Base-by-base conservation (phyloP, 1,140 invertebrate species). In the Monochamus saltuarius region DNA sequence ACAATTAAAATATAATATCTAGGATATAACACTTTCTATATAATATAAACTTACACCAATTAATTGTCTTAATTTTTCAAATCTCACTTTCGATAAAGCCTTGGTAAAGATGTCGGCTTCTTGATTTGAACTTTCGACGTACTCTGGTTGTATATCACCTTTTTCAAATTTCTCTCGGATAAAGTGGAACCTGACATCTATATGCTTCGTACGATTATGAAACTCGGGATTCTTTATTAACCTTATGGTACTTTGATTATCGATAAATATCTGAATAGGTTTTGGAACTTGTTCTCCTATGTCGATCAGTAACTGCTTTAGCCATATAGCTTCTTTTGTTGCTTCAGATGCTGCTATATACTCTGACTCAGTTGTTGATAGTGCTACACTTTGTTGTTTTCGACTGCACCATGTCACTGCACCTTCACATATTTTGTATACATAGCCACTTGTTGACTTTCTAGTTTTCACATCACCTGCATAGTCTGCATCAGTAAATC, bases 291-390 rank as follows among this genome's bases (percentile, higher is more conserved):
- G 45, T 43, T 42, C 36, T 19, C 56, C 17, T 67, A 69, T 40
- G 49, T 74, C 72, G 22, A 22, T 46, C 1, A 75, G 42, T n/a
- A 73, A 53, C 43, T 69, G 50, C 13, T 58, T 58, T 17, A 76
- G 40, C 69, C 67, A 75, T n/a, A 75, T 53, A 13, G 69, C 56
- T 36, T 76, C 68, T 63, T 76, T 74, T 8, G 64, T 46, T 17
- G 62, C 65, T 56, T 73, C 65, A 61, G 66, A 59, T n/a, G 65
- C 67, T 36, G 73, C 67, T 6, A 75, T 39, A 70, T 68, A 73
- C 51, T 81, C 78, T 16, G 77, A 70, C 65, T 81, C 77, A n/a
- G 73, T 79, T 11, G 76, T 77, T 4, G 68, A 71, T 7, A 73
- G 37, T 49, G 71, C 62, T 36, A 70, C 57, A 50, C 38, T 72